Percentiles rank a stretch among this genome's conserved stretches.
Conservation (phyloP, 1,140 invertebrate genomes). For the Leptopilina clavipes region DNA sequence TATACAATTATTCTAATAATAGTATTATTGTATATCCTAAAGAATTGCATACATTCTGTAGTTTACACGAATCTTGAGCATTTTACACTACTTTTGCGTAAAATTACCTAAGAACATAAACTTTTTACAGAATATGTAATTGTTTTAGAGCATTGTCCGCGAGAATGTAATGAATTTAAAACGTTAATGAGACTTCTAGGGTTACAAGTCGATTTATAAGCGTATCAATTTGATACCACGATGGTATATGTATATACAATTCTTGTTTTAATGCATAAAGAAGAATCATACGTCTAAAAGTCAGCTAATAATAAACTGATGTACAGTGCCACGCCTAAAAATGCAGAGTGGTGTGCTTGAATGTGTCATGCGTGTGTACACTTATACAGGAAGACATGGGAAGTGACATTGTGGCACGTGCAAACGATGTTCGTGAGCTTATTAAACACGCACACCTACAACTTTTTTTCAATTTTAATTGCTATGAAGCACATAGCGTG, state of each 20-base stretch:
- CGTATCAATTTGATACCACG: slow-evolving; percentile 8
- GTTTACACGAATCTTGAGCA: not conserved
- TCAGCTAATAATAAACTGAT: slow-evolving; percentile 25
- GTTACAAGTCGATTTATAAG: slow-evolving; percentile 10
- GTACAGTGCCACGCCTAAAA: slow-evolving; percentile 21
- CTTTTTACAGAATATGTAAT: not conserved
- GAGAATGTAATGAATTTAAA: not conserved
- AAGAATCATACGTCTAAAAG: slow-evolving; percentile 23
- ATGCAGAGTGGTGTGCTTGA: not conserved
- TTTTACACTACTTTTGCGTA: not conserved
- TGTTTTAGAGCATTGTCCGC: not conserved
- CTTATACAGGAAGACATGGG: not conserved
- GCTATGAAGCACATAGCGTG: not conserved
- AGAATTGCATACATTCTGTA: not conserved
- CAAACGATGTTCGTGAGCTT: slow-evolving; percentile 1
- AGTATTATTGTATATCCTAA: too few relatives aligned
- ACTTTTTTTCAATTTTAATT: not conserved
- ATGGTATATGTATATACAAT: too few relatives aligned
- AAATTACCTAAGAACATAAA: not conserved
- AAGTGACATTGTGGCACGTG: slow-evolving; percentile 27
- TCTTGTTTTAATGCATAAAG: slow-evolving; percentile 1
- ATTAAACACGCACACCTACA: slow-evolving; percentile 24
- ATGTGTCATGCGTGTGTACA: not conserved
- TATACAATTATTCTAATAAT: too few relatives aligned
- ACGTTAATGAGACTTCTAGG: slow-evolving; percentile 4